Conservation (phyloP, 1,140 invertebrate species). For the Mamestra configurata region DNA sequence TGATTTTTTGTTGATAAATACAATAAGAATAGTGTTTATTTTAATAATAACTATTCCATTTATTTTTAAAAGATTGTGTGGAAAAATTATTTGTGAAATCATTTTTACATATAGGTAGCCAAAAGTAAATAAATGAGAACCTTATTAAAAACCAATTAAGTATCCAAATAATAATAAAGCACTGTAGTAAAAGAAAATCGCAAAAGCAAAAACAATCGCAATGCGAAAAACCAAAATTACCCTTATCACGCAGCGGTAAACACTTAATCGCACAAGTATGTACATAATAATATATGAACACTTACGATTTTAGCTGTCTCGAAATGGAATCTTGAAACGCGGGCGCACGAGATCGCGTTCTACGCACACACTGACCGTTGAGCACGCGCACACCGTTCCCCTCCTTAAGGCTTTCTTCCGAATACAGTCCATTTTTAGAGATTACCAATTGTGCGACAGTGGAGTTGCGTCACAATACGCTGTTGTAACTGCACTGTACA, state of each 20-base stretch:
- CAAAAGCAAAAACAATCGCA: constrained; percentile 40
- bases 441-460: constrained; percentile 49
- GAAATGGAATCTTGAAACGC: constrained; percentile 59
- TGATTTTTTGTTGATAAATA: no score
- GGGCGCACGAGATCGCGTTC: constrained; percentile 63
- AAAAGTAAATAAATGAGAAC: no score
- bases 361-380: constrained; percentile 66
- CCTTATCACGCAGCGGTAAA: constrained; percentile 36
- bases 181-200: constrained; percentile 13
- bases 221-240: constrained; percentile 30
- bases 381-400: constrained; percentile 62
- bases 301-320: constrained; percentile 63
- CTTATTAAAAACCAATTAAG: no score
- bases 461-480: constrained; percentile 40
- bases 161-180: neutral
- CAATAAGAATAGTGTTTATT: no score
- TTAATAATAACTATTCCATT: no score
- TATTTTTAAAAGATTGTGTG: no score
- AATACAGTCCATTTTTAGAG: constrained; percentile 54
- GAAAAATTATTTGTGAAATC: no score
- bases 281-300: no score
- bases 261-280: constrained; percentile 23
- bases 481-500: constrained; percentile 25
- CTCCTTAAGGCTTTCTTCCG: constrained; percentile 63
- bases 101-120: no score